Evolutionary conservation across 2,797 vertebrate genomes (phyloP).

Genomic region (Rhinoraja longicauda): DNA sequence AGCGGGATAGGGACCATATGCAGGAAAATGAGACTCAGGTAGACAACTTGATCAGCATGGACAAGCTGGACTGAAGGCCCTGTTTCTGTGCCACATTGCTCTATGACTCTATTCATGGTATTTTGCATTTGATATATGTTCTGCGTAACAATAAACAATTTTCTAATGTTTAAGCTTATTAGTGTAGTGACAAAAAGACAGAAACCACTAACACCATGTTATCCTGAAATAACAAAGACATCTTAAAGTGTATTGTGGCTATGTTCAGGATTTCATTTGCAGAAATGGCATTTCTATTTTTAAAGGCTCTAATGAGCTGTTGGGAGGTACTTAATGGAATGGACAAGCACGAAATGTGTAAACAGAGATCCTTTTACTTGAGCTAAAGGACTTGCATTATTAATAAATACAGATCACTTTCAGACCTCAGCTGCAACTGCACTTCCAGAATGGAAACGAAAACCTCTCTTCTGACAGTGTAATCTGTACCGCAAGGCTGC

Average conservation of each 20-base stretch:
- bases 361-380: not conserved
- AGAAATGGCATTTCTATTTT: not conserved
- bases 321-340: not conserved
- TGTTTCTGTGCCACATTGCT: no score
- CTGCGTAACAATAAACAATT: not conserved
- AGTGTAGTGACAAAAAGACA: not conserved
- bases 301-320: not conserved
- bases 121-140: not conserved
- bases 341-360: not conserved
- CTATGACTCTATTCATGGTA: not conserved
- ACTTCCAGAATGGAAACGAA: not conserved
- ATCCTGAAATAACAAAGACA: not conserved
- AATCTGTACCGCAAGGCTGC: not conserved
- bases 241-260: not conserved
- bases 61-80: no score
- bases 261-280: not conserved
- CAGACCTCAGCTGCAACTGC: not conserved
- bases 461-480: not conserved
- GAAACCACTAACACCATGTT: not conserved
- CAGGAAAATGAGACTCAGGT: no score
- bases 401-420: constrained; percentile 22
- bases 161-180: not conserved
- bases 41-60: no score
- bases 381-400: not conserved
- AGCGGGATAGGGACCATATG: no score